Conservation (phyloP, 2,888 invertebrate genomes). For the Orchesella flavescens region DNA sequence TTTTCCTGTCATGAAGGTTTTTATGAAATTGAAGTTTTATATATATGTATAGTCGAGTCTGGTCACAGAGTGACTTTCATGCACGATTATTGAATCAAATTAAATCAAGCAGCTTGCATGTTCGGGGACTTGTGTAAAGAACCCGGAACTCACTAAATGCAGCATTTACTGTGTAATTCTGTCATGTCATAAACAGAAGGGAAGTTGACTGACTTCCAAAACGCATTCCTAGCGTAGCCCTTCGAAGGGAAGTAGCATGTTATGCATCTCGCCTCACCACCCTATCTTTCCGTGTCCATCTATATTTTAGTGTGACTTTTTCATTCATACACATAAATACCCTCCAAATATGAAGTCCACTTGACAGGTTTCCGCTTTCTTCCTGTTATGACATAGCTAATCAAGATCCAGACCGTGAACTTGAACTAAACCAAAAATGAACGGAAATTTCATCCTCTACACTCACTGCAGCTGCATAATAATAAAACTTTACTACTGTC, state of each 20-base stretch:
- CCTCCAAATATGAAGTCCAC: slow-evolving; percentile 15
- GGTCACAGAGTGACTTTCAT: not conserved
- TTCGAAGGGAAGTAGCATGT: not conserved
- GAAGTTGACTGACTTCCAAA: slow-evolving; percentile 37
- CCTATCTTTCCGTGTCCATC: not conserved
- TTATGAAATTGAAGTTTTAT: too few relatives aligned
- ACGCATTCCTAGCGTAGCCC: slow-evolving; percentile 29
- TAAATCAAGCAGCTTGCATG: slow-evolving; percentile 21
- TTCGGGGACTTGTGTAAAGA: not conserved
- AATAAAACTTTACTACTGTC: not conserved
- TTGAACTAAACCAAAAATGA: not conserved
- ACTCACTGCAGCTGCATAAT: slow-evolving; percentile 2
- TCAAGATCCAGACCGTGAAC: slow-evolving; percentile 25
- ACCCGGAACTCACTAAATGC: slow-evolving; percentile 14
- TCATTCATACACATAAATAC: not conserved
- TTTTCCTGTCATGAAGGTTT: too few relatives aligned
- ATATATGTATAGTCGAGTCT: too few relatives aligned
- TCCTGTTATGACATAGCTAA: not conserved
- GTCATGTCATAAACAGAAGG: slow-evolving; percentile 12
- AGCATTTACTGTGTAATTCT: slow-evolving; percentile 12
- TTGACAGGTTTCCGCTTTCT: slow-evolving; percentile 39
- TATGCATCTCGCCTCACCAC: not conserved
- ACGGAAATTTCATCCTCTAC: not conserved
- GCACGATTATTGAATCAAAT: slow-evolving; percentile 20
- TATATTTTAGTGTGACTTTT: not conserved